Percentiles rank a stretch among this genome's conserved stretches.
phyloP scores from a whole-genome alignment of 1,140 invertebrate genomes.

The Pseudomyrmex sp. region DNA sequence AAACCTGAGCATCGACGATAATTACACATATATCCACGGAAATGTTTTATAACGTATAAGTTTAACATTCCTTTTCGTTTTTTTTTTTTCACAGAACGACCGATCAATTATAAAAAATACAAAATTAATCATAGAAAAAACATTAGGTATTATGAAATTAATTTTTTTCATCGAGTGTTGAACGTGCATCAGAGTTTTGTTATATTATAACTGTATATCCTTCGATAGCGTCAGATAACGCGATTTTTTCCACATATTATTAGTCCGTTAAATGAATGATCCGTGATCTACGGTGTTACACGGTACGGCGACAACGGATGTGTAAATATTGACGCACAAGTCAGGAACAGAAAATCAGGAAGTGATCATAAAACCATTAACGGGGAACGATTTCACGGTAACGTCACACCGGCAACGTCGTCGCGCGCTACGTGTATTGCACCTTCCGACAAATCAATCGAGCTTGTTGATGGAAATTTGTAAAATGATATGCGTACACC shows the following conservation, averaged over 20 bases:
- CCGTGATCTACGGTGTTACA: neutral
- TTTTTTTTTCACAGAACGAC: too few species aligned
- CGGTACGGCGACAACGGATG: neutral
- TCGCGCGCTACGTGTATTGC: conserved; percentile 36
- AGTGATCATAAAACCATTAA: conserved; percentile 44
- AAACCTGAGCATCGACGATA: neutral
- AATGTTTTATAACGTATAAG: too few species aligned
- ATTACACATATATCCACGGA: too few species aligned
- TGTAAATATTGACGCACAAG: conserved; percentile 34
- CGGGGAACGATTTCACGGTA: conserved; percentile 32
- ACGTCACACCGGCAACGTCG: neutral
- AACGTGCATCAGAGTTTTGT: too few species aligned
- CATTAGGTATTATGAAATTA: too few species aligned
- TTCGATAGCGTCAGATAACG: too few species aligned
- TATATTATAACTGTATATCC: too few species aligned
- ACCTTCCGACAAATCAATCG: conserved; percentile 52
- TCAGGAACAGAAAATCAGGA: neutral
- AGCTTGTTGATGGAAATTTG: conserved; percentile 58
- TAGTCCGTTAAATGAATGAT: neutral
- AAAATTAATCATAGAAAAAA: too few species aligned
- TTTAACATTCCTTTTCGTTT: too few species aligned
- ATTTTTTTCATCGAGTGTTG: too few species aligned
- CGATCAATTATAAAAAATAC: too few species aligned
- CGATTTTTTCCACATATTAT: too few species aligned
- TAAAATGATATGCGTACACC: conserved; percentile 40